phyloP scores from a whole-genome alignment of 2,113 vertebrate species.

The Uropsilus gracilis region DNA sequence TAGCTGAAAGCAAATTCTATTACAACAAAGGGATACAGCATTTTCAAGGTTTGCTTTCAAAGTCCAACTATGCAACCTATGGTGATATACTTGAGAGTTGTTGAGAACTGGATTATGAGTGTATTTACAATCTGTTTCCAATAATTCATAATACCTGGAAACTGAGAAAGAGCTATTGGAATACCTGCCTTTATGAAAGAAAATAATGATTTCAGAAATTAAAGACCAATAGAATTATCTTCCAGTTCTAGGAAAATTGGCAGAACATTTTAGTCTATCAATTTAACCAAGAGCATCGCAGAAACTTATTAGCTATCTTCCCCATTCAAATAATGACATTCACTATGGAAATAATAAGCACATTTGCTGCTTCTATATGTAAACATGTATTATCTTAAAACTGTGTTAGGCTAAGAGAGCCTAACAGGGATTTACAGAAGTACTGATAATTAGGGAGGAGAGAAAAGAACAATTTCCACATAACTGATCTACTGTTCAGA shows the following conservation, averaged over 20 bases:
- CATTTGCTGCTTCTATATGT: background rate
- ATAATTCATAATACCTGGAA: background rate
- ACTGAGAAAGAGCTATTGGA: background rate
- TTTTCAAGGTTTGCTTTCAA: background rate
- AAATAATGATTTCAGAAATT: background rate
- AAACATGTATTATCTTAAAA: background rate
- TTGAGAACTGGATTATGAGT: background rate
- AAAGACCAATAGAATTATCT: background rate
- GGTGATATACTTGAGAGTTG: background rate
- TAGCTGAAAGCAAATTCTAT: background rate
- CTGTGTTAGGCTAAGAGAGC: background rate
- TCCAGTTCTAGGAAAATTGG: background rate
- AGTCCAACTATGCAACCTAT: background rate
- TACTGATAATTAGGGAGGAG: background rate
- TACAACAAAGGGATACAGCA: background rate
- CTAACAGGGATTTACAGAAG: background rate
- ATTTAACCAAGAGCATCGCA: background rate
- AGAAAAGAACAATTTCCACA: background rate
- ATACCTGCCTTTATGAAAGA: background rate
- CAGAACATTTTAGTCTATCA: background rate
- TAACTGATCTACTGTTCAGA: background rate
- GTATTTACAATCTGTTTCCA: background rate
- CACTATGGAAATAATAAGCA: background rate
- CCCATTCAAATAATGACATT: background rate
- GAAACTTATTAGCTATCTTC: background rate